Percentiles rank a stretch among this genome's conserved stretches.
phyloP scores from a whole-genome alignment of 1,140 invertebrate genomes.

The Dendroctonus valens region DNA sequence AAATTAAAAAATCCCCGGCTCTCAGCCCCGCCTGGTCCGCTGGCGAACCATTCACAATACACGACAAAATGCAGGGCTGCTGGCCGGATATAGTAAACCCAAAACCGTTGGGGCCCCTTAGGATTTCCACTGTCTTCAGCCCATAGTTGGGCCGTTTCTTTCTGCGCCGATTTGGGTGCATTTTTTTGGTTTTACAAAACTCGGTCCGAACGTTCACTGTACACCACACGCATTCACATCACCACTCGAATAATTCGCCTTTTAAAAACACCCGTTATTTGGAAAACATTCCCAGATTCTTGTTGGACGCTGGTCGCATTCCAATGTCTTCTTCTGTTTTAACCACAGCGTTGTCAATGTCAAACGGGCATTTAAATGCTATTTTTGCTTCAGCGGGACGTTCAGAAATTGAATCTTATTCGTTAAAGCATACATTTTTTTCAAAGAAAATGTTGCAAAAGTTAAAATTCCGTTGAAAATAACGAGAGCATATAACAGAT shows the following conservation, averaged over 20 bases:
- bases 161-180: slow-evolving; percentile 71
- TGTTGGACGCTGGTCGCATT: neutral
- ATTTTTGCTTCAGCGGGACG: too few relatives aligned
- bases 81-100: slow-evolving; percentile 94
- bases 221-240: neutral
- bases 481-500: too few relatives aligned
- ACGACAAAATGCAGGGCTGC: slow-evolving; percentile 85
- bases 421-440: too few relatives aligned
- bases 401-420: too few relatives aligned
- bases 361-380: too few relatives aligned
- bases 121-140: slow-evolving; percentile 81
- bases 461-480: too few relatives aligned
- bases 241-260: neutral
- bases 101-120: slow-evolving; percentile 80
- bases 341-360: neutral
- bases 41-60: slow-evolving; percentile 80
- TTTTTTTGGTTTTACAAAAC: slow-evolving; percentile 37
- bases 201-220: neutral
- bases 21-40: slow-evolving; percentile 82
- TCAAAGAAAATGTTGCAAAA: too few relatives aligned
- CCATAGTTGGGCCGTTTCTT: slow-evolving; percentile 79
- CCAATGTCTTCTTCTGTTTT: slow-evolving; percentile 10
- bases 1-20: slow-evolving; percentile 87
- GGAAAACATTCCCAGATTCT: neutral
- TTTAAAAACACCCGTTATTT: slow-evolving; percentile 26